A percentile compares a stretch with the other conserved stretches of the same genome.
Evolutionary conservation across 2,113 vertebrate species (phyloP).

Genomic region (Typhlomys cinereus): DNA sequence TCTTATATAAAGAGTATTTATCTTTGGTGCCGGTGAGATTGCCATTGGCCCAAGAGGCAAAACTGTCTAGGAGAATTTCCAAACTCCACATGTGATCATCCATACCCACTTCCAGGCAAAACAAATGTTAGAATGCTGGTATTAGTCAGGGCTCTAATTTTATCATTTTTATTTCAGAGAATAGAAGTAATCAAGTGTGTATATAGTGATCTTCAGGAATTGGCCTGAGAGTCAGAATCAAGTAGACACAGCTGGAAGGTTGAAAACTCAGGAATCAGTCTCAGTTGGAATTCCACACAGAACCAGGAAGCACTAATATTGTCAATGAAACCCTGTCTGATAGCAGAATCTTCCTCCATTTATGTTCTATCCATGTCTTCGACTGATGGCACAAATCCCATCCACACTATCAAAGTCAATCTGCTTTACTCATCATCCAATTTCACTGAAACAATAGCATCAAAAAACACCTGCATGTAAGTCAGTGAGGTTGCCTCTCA

Average conservation of each 20-base stretch:
- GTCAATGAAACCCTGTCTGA: not conserved
- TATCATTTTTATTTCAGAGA: too few species aligned
- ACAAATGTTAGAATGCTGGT: not conserved
- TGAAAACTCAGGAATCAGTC: not conserved
- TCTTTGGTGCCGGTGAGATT: not conserved
- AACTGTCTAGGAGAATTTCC: not conserved
- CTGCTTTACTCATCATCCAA: not conserved
- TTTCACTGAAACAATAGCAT: not conserved
- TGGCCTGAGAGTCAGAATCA: not conserved
- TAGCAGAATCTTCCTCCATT: not conserved
- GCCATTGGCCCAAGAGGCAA: not conserved
- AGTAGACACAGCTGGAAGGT: not conserved
- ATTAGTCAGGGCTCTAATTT: not conserved
- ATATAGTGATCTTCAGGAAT: not conserved
- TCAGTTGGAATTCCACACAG: not conserved
- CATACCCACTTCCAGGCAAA: not conserved
- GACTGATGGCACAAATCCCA: not conserved
- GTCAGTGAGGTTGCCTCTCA: not conserved
- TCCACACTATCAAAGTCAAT: not conserved
- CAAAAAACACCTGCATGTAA: not conserved
- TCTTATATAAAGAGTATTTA: slow-evolving; percentile 23
- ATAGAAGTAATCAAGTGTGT: not conserved
- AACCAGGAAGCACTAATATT: not conserved
- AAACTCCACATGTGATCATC: not conserved
- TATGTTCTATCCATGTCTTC: not conserved